Conservation (phyloP, 2,797 vertebrate genomes). For the Alcedo quadribrachys region DNA sequence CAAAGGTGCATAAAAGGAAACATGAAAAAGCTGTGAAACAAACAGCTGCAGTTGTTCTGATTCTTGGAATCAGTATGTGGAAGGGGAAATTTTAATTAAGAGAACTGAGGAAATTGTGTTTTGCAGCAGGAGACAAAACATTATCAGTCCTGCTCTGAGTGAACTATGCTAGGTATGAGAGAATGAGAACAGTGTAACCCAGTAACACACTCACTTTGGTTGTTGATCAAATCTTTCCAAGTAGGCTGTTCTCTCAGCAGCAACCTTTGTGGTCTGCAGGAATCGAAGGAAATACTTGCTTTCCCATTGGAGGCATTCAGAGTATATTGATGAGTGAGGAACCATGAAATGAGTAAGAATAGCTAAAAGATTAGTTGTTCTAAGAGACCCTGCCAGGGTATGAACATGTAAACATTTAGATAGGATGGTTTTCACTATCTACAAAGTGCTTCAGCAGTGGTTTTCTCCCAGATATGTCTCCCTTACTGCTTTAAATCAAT, state of each 20-base stretch:
- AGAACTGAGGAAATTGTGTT: background rate
- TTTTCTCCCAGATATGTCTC: background rate
- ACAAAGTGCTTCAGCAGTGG: background rate
- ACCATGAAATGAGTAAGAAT: background rate
- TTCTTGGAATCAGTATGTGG: background rate
- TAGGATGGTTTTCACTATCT: background rate
- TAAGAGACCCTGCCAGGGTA: background rate
- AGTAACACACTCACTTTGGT: background rate
- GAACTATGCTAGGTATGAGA: background rate
- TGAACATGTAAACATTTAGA: background rate
- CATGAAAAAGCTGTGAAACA: background rate
- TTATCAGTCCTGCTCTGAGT: background rate
- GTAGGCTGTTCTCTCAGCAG: background rate
- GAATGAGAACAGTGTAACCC: background rate
- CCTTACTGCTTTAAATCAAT: background rate
- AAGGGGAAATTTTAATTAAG: background rate
- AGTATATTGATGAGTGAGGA: background rate
- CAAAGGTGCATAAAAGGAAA: background rate
- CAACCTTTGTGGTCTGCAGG: background rate
- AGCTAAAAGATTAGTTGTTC: background rate
- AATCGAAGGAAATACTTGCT: background rate
- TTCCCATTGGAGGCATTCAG: background rate
- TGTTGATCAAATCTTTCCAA: background rate
- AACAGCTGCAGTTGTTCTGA: background rate
- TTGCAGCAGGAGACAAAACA: background rate